phyloP scores from a whole-genome alignment of 2,113 vertebrate genomes.

The Microcebus murinus region DNA sequence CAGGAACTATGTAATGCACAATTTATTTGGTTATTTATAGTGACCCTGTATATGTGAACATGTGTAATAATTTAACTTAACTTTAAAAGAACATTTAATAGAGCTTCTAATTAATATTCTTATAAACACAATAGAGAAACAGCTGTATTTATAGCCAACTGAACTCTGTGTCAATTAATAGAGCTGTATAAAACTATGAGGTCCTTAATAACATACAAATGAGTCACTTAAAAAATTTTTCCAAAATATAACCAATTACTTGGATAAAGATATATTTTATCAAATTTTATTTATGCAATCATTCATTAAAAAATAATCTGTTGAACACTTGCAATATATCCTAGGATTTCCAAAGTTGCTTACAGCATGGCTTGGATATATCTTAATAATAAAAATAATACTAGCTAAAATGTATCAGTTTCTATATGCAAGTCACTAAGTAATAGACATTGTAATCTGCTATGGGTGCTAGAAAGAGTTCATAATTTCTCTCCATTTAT shows the following conservation, averaged over 20 bases:
- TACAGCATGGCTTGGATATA: not conserved
- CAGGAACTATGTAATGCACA: not conserved
- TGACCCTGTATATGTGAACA: not conserved
- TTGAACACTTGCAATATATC: not conserved
- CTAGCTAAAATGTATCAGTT: not conserved
- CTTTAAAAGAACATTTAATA: not conserved
- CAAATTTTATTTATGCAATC: not conserved
- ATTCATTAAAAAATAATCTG: not conserved
- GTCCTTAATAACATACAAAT: not conserved
- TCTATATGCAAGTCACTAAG: not conserved
- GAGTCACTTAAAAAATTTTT: not conserved
- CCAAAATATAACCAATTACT: not conserved
- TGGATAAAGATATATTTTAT: not conserved
- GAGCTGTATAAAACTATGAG: not conserved
- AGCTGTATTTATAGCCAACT: not conserved
- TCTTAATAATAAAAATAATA: not conserved
- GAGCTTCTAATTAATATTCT: not conserved
- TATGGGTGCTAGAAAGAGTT: not conserved
- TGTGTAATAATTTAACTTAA: not conserved
- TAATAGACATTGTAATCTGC: not conserved
- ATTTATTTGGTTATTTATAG: not conserved
- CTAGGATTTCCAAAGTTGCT: not conserved
- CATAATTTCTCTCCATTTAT: not conserved
- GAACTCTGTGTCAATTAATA: not conserved
- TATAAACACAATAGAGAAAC: not conserved